A percentile compares a stretch with the other conserved stretches of the same genome.
These are phyloP conservation scores for Bombycilla garrulus DNA, from an alignment of 2,113 vertebrate species.

Conservation along the genomic window DNA sequence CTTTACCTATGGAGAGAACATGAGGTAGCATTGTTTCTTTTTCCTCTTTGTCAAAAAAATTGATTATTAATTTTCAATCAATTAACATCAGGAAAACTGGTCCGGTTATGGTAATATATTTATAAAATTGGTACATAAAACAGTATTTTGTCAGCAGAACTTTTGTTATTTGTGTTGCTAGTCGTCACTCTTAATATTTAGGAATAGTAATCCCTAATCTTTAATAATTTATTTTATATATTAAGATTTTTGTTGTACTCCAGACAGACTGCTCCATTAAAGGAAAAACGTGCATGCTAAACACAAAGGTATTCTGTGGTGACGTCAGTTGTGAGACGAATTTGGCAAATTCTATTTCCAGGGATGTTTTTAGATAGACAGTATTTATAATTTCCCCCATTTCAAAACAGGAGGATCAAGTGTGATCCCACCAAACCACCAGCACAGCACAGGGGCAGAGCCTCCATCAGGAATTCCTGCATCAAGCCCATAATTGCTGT, in stretches of 20 bases:
- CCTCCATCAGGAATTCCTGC: not conserved
- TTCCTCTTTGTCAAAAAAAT: not conserved
- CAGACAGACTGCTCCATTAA: not conserved
- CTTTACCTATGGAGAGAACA: not conserved
- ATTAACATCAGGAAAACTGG: not conserved
- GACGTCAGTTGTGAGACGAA: not conserved
- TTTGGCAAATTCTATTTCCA: not conserved
- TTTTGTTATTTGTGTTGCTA: not conserved
- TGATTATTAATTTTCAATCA: not conserved
- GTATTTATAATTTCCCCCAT: accelerated
- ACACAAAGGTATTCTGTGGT: not conserved
- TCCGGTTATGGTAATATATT: not conserved
- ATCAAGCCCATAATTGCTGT: not conserved
- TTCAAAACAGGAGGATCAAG: not conserved
- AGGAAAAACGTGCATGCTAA: not conserved
- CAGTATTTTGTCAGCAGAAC: not conserved
- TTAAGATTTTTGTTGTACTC: not conserved
- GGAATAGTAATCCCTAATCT: not conserved
- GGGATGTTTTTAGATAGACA: not conserved
- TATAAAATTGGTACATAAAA: not conserved
- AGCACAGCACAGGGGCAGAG: not conserved
- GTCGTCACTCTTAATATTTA: not conserved
- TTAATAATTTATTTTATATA: not conserved
- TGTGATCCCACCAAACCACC: not conserved
- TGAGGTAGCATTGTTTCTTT: not conserved